phyloP scores from a whole-genome alignment of 2,888 invertebrate genomes.

The Gymnocheta viridis region DNA sequence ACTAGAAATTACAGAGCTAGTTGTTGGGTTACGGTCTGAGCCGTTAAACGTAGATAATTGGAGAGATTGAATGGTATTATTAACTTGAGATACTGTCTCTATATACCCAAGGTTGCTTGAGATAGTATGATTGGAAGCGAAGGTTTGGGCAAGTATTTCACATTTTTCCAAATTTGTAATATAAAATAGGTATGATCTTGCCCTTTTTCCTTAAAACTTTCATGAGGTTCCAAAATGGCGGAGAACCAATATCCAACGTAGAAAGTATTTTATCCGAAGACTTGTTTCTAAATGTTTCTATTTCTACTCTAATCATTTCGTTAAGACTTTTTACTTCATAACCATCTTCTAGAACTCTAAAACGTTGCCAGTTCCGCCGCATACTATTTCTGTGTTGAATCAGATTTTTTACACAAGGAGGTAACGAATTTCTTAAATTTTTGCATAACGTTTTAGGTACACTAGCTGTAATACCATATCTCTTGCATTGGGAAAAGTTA shows the following conservation, averaged over 20 bases:
- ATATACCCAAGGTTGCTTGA: not conserved
- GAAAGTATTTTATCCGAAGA: not conserved
- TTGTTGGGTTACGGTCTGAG: not conserved
- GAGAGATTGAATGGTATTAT: not conserved
- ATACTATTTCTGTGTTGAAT: not conserved
- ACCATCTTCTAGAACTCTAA: not conserved
- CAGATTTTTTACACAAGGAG: not conserved
- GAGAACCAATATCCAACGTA: not conserved
- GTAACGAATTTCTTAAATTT: not conserved
- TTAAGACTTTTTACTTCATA: not conserved
- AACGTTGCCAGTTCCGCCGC: not conserved
- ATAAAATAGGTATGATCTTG: not conserved
- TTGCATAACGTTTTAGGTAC: not conserved
- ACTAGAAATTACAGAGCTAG: not conserved
- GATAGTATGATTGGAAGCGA: not conserved
- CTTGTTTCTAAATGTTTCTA: not conserved
- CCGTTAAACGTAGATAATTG: not conserved
- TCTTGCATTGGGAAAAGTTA: no score
- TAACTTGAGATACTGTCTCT: not conserved
- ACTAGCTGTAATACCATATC: not conserved
- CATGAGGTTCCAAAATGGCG: slow-evolving; percentile 5
- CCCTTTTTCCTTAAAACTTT: slow-evolving; percentile 6
- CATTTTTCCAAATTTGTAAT: not conserved
- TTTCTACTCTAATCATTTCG: not conserved
- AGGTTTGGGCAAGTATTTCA: not conserved